Evolutionary conservation across 2,888 invertebrate genomes (phyloP), one percentile per base, ranked within the genome.

Genomic region (Xiphydria camelus): DNA sequence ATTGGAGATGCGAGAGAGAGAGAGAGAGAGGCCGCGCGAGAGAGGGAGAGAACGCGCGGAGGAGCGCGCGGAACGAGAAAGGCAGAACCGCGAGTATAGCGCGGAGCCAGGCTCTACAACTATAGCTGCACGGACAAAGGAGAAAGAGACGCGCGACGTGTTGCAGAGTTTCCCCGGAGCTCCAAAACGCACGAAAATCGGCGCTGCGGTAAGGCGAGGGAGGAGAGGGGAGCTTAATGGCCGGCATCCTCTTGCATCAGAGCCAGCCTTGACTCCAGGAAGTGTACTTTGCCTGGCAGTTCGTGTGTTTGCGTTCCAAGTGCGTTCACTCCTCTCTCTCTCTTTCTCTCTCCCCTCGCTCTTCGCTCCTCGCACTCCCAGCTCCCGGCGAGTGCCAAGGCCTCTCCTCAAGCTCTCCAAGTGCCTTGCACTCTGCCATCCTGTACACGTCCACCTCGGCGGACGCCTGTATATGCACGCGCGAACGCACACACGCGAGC

Each of bases 181-280:
- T n/a, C 23, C 7, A n/a, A 23, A 23, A n/a, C 23, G 23, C 23
- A n/a, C n/a, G 23, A 6, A n/a, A 23, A 23, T 6, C 23, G 7
- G 23, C 23, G 32, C 23, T 21, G 40, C 25, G 26, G 35, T 20
- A 35, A 37, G 17, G 17, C 33, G 15, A 34, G 39, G 26, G 51
- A 48, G 51, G 41, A 46, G 45, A 51, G 41, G 34, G 58, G 47
- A 61, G 55, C 65, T 67, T 66, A 69, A 66, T 58, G 66, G 59
- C 68, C 68, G 62, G 54, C 57, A 61, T 71, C 70, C 71, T 70
- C 70, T 70, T 71, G 72, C 74, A 75, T 74, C 70, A 67, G 59
- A 58, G 59, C 49, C 49, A 71, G 64, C 71, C 72, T 71, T 71
- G 69, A 71, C 69, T 71, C 63, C 62, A 68, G 68, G 68, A 68